Evolutionary conservation across 2,113 vertebrate species (phyloP).

Genomic region (Paradoxurus hermaphroditus): DNA sequence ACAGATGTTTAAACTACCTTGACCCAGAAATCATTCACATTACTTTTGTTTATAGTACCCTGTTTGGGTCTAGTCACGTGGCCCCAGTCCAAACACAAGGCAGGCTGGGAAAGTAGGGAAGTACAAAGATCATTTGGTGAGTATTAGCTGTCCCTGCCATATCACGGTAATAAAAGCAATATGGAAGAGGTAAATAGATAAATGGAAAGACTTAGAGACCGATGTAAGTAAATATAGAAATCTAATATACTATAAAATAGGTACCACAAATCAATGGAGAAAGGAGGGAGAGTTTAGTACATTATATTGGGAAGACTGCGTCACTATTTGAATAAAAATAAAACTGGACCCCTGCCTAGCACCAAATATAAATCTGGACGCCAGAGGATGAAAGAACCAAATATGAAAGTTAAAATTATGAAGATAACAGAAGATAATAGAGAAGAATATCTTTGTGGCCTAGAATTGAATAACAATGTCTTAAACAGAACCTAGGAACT

Average conservation of each 20-base stretch:
- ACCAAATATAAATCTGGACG: not conserved
- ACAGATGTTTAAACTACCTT: not conserved
- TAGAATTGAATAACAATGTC: not conserved
- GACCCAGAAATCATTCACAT: not conserved
- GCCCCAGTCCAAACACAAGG: not conserved
- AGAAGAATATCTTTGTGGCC: not conserved
- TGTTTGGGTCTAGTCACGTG: not conserved
- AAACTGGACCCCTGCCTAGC: not conserved
- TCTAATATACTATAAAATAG: not conserved
- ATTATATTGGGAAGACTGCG: not conserved
- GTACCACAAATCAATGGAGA: not conserved
- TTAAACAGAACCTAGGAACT: conserved; percentile 37
- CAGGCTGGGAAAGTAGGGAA: not conserved
- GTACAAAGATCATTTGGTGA: not conserved
- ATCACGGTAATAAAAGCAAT: not conserved
- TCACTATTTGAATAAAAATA: conserved; percentile 23
- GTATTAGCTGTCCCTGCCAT: not conserved
- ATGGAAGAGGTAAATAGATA: conserved; percentile 8
- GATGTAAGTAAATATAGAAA: not conserved
- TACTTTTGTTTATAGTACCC: not conserved
- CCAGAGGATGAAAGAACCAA: not conserved
- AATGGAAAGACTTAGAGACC: not conserved
- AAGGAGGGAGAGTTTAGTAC: not conserved
- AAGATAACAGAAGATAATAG: not conserved
- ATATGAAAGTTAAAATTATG: conserved; percentile 18